Evolutionary conservation across 2,888 invertebrate genomes (phyloP), one percentile per base, ranked within the genome.

Genomic region (Yponomeuta sedellus): DNA sequence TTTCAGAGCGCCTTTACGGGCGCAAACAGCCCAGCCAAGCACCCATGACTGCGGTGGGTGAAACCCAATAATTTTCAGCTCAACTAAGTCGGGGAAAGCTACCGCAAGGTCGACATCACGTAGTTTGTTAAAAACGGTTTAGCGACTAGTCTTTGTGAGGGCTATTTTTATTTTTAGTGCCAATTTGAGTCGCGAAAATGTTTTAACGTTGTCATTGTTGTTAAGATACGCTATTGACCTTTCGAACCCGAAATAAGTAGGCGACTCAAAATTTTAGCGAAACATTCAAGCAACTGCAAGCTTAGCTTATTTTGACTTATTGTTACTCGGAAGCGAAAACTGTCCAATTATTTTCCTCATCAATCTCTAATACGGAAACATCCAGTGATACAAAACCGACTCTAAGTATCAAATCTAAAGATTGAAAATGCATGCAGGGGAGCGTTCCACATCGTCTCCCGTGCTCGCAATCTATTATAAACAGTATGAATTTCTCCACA

Each of bases 401-500:
- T 52, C 44, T 52, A 52, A 52, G 44, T 52, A 16, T 2, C 16
- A 52, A 4, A 52, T 34, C 16, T 52, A 16, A 52, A 12, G 44
- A 52, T 52, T 52, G 44, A 16, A 52, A 52, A 52, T 52, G 3
- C 44, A 52, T 12, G 16, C 44, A 52, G 16, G 12, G 1, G 44
- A 52, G 34, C 63, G 63, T 63, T 63, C 63, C 63, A 22, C 63
- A 20, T 63, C 63, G 62, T 16, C 34, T 62, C 34, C n/a, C 61
- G n/a, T 34, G 63, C 44, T 52, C 20, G 19, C 20, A 19, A 57
- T 20, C 64, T 64, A 64, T 76, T 73, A 75, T 74, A 73, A 77
- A 76, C 76, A 80, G 80, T 76, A 82, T 77, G 82, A 85, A 85
- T 88, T 85, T 88, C 86, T 85, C 86, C 79, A 71, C 85, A 85